These are phyloP conservation scores for Varanus salvator DNA, from an alignment of 2,113 vertebrate species.

Conservation along the genomic window DNA sequence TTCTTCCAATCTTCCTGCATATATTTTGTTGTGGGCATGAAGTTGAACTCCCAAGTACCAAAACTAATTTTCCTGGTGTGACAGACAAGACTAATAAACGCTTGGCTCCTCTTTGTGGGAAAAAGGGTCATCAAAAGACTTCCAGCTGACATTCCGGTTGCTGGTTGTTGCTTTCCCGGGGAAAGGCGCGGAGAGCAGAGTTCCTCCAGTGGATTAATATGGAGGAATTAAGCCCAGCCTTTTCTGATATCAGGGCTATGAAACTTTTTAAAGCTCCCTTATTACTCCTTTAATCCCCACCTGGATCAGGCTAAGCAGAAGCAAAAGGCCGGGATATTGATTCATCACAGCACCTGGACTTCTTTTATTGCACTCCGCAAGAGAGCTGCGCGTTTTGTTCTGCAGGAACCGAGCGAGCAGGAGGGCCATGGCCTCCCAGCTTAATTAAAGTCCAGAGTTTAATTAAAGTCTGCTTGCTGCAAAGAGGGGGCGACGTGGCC, in stretches of 20 bases:
- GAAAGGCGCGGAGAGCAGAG: slow-evolving; percentile 1
- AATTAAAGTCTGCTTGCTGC: not conserved
- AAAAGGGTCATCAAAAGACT: too few species aligned
- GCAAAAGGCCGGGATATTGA: slow-evolving; percentile 62
- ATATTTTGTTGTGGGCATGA: not conserved
- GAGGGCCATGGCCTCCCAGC: not conserved
- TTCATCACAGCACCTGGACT: slow-evolving; percentile 57
- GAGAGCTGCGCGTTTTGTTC: not conserved
- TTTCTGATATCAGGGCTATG: slow-evolving; percentile 59
- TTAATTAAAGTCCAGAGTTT: not conserved
- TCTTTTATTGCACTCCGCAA: slow-evolving; percentile 58
- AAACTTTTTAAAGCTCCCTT: slow-evolving; percentile 61
- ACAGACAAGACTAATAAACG: not conserved
- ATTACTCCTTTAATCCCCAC: slow-evolving; percentile 62
- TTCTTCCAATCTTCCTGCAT: not conserved
- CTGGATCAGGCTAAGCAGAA: slow-evolving; percentile 67
- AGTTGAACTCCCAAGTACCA: not conserved
- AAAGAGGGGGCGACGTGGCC: not conserved
- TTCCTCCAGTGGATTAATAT: slow-evolving; percentile 47
- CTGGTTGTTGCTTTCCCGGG: slow-evolving; percentile 13
- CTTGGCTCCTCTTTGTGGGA: not conserved
- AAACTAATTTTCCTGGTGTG: not conserved
- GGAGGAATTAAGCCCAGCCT: slow-evolving; percentile 51
- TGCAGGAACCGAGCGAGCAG: not conserved
- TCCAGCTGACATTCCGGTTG: too few species aligned